A percentile compares a stretch with the other conserved stretches of the same genome.
phyloP scores from a whole-genome alignment of 1,140 invertebrate species.

The Oscheius sp. region DNA sequence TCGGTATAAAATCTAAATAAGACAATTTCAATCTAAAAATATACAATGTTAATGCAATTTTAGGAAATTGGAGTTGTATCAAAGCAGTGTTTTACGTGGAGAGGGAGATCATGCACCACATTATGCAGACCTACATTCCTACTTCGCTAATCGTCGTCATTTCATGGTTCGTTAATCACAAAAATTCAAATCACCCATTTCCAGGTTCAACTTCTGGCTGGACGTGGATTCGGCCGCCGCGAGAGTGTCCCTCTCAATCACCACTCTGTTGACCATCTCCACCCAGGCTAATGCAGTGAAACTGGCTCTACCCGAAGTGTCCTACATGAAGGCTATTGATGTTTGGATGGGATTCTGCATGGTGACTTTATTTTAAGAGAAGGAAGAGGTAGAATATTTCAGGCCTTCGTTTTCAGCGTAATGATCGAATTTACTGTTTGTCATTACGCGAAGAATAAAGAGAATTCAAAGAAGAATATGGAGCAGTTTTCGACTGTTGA shows the following conservation, averaged over 20 bases:
- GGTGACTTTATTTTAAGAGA: slow-evolving; percentile 4
- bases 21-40: not conserved
- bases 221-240: slow-evolving; percentile 62
- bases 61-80: slow-evolving; percentile 51
- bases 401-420: slow-evolving; percentile 45
- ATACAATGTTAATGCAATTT: not conserved
- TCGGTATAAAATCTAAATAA: not conserved
- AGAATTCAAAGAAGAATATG: slow-evolving; percentile 36
- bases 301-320: slow-evolving; percentile 50
- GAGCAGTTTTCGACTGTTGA: slow-evolving; percentile 45
- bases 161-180: slow-evolving; percentile 41
- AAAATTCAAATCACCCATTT: not conserved
- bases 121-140: slow-evolving; percentile 60
- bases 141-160: slow-evolving; percentile 58
- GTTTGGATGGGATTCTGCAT: slow-evolving; percentile 55
- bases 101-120: slow-evolving; percentile 58
- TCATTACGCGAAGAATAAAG: slow-evolving; percentile 58
- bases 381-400: too few relatives aligned
- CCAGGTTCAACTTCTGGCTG: slow-evolving; percentile 62
- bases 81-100: slow-evolving; percentile 54
- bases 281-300: slow-evolving; percentile 61
- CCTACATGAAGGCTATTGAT: slow-evolving; percentile 59
- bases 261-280: slow-evolving; percentile 53
- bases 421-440: slow-evolving; percentile 61
- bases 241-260: slow-evolving; percentile 60